These are phyloP conservation scores for Drosophila rellima DNA, from an alignment of 2,888 invertebrate genomes.

Conservation along the genomic window DNA sequence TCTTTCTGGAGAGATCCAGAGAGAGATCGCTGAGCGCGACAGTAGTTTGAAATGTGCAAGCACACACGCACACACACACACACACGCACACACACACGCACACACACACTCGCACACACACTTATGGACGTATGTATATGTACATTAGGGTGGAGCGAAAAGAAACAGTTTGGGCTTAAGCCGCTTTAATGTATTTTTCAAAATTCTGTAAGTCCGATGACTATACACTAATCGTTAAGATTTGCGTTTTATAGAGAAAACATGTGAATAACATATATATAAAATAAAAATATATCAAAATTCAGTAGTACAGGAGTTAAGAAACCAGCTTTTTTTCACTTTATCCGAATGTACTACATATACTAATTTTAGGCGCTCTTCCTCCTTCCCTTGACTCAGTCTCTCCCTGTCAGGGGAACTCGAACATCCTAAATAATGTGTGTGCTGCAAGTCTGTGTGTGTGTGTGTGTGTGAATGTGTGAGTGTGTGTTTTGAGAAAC, in stretches of 20 bases:
- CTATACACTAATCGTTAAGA: no score
- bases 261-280: no score
- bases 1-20: no score
- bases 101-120: background rate
- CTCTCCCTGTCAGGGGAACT: background rate
- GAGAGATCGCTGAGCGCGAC: conserved; percentile 16
- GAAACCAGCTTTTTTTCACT: no score
- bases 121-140: no score
- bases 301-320: no score
- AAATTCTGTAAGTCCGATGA: no score
- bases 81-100: conserved; percentile 9
- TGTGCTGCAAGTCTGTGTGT: conserved; percentile 29
- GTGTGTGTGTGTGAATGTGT: conserved; percentile 15
- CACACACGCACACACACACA: conserved; percentile 17
- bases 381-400: background rate
- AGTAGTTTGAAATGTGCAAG: conserved; percentile 55
- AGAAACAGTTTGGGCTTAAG: no score
- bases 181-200: no score
- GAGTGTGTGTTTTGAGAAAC: conserved; percentile 60
- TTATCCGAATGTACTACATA: background rate
- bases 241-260: no score
- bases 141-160: no score
- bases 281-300: no score
- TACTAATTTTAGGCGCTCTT: conserved; percentile 1
- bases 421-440: conserved; percentile 72